Percentiles rank a stretch among this genome's conserved stretches.
Conservation (phyloP, 2,888 invertebrate species). For the Onthophagus sagittarius region DNA sequence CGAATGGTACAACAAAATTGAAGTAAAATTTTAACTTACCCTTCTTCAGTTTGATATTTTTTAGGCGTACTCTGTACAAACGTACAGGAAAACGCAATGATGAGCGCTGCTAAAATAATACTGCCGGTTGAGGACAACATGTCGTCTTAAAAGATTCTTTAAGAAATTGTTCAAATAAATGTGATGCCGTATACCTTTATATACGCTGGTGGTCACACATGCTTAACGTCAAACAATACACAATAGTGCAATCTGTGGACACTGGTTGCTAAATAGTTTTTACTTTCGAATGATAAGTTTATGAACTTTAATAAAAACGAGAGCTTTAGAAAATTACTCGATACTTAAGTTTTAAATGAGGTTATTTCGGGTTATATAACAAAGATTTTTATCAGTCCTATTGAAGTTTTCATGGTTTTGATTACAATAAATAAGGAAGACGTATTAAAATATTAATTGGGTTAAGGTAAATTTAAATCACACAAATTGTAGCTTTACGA, state of each 20-base stretch:
- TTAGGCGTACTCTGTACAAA: constrained; percentile 35
- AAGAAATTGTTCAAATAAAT: not conserved
- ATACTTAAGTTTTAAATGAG: not conserved
- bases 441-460: too few species aligned
- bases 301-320: not conserved
- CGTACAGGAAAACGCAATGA: constrained; percentile 20
- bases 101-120: constrained; percentile 14
- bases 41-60: constrained; percentile 40
- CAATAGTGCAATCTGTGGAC: constrained; percentile 23
- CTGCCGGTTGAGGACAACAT: not conserved
- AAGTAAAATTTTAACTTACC: constrained; percentile 31
- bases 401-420: not conserved
- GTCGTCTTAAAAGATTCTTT: not conserved
- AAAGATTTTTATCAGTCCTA: not conserved
- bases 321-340: not conserved
- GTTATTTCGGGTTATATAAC: not conserved
- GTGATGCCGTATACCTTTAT: constrained; percentile 29
- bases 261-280: constrained; percentile 27
- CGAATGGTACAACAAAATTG: not conserved
- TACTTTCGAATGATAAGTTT: constrained; percentile 28
- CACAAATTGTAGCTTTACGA: too few species aligned
- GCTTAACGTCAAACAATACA: constrained; percentile 45
- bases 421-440: not conserved
- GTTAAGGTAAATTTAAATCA: too few species aligned
- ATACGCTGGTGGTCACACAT: constrained; percentile 41